Evolutionary conservation across 2,888 invertebrate genomes (phyloP), one percentile per base, ranked within the genome.

Genomic region (Yponomeuta evonymella): DNA sequence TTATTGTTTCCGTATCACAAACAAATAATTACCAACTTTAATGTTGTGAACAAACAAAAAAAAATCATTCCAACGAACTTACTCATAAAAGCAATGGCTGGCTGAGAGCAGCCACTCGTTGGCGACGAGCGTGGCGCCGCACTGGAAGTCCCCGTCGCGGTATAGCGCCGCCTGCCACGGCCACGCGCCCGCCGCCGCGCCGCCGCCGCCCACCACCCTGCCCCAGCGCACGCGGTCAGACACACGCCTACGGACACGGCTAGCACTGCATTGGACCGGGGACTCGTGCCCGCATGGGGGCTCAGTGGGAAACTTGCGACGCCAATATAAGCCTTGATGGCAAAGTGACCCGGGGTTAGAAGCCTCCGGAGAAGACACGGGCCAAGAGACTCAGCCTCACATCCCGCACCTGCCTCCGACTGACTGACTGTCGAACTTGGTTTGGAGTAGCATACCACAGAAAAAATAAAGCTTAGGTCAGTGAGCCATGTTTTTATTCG

Each of bases 151-250:
- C 0, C 96, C 96, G 87, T 96, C 96, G 79, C 96, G 95, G 87
- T 96, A 96, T 33, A 96, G 93, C 62, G 96, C 96, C n/a, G 96
- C 96, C 89, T 96, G 96, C 96, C 96, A 96, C 4, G 96, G 96
- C 96, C 96, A 96, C 48, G 96, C 94, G 75, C 96, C 96, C 10
- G 95, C 94, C 70, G 94, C 94, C 64, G 96, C 94, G 81, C 96
- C 96, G 71, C 94, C 95, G 74, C 96, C 96, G 72, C 96, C 96
- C 77, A 96, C 96, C 83, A 96, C 96, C 90, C 96, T 95, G 89
- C 91, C 85, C 87, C 89, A 89, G 79, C 92, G 91, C 82, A 82
- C 82, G 83, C 82, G 75, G 78, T 87, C 83, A 87, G 82, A 83
- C 78, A 83, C 85, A 76, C 72, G 74, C 81, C 83, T 79, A 75